Evolutionary conservation across 53 echinoderm and acorn worm genomes (phyloP).

Genomic region (Glandiceps talaboti): DNA sequence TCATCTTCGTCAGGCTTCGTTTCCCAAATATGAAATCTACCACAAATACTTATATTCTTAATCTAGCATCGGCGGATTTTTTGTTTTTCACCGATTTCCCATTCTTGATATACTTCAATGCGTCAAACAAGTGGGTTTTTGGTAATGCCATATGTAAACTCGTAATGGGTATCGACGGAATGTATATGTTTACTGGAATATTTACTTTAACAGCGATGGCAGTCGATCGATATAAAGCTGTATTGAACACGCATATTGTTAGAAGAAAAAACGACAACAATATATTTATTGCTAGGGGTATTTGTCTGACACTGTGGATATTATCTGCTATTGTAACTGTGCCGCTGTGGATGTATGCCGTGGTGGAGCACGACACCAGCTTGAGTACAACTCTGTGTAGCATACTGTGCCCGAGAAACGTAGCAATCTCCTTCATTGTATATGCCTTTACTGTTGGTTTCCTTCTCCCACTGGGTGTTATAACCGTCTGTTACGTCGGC

Average conservation of each 20-base stretch:
- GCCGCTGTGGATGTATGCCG: background rate
- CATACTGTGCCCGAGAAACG: background rate
- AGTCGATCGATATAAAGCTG: slow-evolving; percentile 59
- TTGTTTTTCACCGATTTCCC: slow-evolving; percentile 18
- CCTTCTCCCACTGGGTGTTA: slow-evolving; percentile 59
- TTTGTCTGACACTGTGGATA: slow-evolving; percentile 43
- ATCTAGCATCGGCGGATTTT: slow-evolving; percentile 36
- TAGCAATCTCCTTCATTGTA: slow-evolving; percentile 5
- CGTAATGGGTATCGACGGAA: slow-evolving; percentile 30
- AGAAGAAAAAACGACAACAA: slow-evolving; percentile 62
- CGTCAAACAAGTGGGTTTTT: background rate
- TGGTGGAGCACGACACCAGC: background rate
- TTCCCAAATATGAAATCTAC: slow-evolving; percentile 42
- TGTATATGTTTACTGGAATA: slow-evolving; percentile 5
- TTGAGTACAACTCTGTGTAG: background rate
- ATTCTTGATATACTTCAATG: slow-evolving; percentile 11
- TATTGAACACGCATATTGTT: slow-evolving; percentile 55
- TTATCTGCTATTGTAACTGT: background rate
- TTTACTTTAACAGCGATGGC: slow-evolving; percentile 58
- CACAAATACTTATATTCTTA: slow-evolving; percentile 44
- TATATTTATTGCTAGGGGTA: slow-evolving; percentile 38
- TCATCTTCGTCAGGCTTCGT: slow-evolving; percentile 28
- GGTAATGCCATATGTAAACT: slow-evolving; percentile 27
- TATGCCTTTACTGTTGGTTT: slow-evolving; percentile 65
- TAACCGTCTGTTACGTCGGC: slow-evolving; percentile 80